Evolutionary conservation across 2,888 invertebrate species (phyloP), one percentile per base, ranked within the genome.

Genomic region (Amiota communis): DNA sequence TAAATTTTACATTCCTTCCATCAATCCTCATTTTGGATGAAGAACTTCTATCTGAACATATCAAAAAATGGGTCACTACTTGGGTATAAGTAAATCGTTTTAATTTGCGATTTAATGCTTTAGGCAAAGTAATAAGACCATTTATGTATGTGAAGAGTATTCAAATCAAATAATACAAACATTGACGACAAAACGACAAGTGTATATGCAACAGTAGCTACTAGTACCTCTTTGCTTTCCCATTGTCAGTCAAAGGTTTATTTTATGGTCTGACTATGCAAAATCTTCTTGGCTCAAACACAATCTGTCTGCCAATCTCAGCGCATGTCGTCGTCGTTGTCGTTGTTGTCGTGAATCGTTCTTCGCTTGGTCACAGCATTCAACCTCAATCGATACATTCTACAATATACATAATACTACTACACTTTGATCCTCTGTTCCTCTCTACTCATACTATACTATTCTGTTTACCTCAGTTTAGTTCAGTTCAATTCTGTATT

Each of bases 231-330:
- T 71, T 46, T 36, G 47, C 72, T 74, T 68, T 76, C 77, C 75
- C 69, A 75, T 73, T 79, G 78, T 68, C 51, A 68, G 51, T 51
- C 51, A 47, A 47, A 46, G 36, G 63, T 63, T 46, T 63, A 63
- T 63, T 63, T 63, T 36, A 63, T 63, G 63, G 23, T 63, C 46
- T 23, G 23, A 69, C 69, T 75, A 78, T 79, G 78, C 79, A 82
- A 80, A 80, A 82, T 81, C 67, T 68, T 68, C 20, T 46, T 23
- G 46, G 13, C 65, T 49, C 49, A 49, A 67, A 83, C 77, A 72
- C 79, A 83, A 83, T 83, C 82, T 80, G 82, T 81, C 82, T 77
- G 76, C 80, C 80, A 80, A 82, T 83, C 84, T 81, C 53, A 53
- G 36, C 36, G 36, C 36, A 36, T 36, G 36, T 36, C 36, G 36